Conservation (phyloP, 2,888 invertebrate species). For the Cordilura impudica region DNA sequence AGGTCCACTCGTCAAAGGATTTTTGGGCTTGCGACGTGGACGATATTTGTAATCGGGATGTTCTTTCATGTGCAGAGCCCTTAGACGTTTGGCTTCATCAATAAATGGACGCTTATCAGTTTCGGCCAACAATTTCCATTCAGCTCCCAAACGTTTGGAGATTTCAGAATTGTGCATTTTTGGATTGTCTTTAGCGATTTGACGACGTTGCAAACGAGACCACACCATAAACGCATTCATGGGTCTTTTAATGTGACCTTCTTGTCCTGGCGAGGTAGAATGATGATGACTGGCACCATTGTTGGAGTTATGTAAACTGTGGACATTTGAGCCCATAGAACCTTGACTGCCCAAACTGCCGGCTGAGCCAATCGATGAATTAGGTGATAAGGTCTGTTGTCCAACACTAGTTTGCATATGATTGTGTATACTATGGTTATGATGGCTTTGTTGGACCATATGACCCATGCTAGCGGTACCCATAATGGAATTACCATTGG, state of each 20-base stretch:
- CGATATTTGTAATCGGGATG: slow-evolving; percentile 95
- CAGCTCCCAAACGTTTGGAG: slow-evolving; percentile 93
- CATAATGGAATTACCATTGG: slow-evolving; percentile 70
- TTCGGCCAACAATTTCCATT: slow-evolving; percentile 94
- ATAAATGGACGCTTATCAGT: slow-evolving; percentile 95
- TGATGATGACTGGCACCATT: slow-evolving; percentile 67
- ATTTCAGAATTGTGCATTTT: slow-evolving; percentile 95
- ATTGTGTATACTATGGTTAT: slow-evolving; percentile 49
- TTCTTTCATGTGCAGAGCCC: slow-evolving; percentile 93
- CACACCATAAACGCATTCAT: slow-evolving; percentile 99
- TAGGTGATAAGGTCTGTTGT: slow-evolving; percentile 75
- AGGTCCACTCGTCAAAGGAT: slow-evolving; percentile 80
- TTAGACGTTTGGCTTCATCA: slow-evolving; percentile 93
- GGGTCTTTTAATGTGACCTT: slow-evolving; percentile 94
- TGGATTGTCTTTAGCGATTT: slow-evolving; percentile 96
- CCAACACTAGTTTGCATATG: slow-evolving; percentile 66
- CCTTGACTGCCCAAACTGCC: slow-evolving; percentile 69
- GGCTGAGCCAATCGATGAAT: slow-evolving; percentile 73
- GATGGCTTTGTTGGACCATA: slow-evolving; percentile 63
- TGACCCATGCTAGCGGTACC: slow-evolving; percentile 75
- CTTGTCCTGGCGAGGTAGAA: slow-evolving; percentile 78
- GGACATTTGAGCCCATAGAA: slow-evolving; percentile 62
- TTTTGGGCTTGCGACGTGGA: slow-evolving; percentile 90
- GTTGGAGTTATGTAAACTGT: slow-evolving; percentile 51
- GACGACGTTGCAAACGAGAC: slow-evolving; percentile 93